Base-by-base conservation (phyloP, 2,113 vertebrate genomes). In the Strix aluco region DNA sequence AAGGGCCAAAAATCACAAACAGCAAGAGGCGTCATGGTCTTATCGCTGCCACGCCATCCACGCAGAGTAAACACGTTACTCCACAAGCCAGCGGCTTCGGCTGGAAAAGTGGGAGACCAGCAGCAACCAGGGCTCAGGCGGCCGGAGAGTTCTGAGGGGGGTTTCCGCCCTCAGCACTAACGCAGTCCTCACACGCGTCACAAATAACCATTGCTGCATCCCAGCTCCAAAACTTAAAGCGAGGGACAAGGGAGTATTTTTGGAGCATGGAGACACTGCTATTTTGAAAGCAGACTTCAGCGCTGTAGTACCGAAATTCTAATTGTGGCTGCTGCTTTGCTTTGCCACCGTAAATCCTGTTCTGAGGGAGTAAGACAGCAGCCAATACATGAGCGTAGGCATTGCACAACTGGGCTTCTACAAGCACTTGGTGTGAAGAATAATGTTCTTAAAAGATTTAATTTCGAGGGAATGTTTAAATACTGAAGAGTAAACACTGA, bases 381-480 rank as follows among this genome's bases (percentile, higher is more conserved):
- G 96, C 89, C 94, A 61, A 58, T 30, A 88, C 77, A 62, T 1
- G 81, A 94, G 95, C 86, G 78, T 94, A 57, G 97, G 97, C 96
- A 95, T 26, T n/a, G 91, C 88, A 92, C 81, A 91, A 87, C 92
- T 75, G 91, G 91, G 95, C 91, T 95, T 72, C 95, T 77, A 25
- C 92, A 55, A 49, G 91, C 89, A 40, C 93, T 95, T 58, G 89
- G 89, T 88, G 97, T 62, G 92, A 91, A 85, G 91, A 91, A 81
- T 87, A 85, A 96, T 73, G 81, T 77, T 85, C 94, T 92, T 62
- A 94, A 87, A 90, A 91, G 96, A 92, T 63, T 94, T 87, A 90
- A 96, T 92, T 97, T 94, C 95, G 66, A 89, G 95, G 96, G 75
- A 95, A 86, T 86, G 88, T 91, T 96, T 81, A 88, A 92, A 92